Evolutionary conservation across 2,113 vertebrate species (phyloP).

Genomic region (Cromileptes altivelis): DNA sequence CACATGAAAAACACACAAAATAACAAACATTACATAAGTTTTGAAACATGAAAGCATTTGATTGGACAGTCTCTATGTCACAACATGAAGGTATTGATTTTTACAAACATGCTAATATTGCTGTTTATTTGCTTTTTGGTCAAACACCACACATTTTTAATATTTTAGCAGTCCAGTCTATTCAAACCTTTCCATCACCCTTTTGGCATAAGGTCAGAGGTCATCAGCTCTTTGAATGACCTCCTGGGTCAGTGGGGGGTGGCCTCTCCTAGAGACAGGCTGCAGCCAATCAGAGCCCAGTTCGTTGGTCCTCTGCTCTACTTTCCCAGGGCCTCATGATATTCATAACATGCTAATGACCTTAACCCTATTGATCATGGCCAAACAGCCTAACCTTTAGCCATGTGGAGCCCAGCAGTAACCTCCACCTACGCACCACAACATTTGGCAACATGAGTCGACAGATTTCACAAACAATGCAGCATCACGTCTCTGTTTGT

Average conservation of each 20-base stretch:
- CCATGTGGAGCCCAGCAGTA: constrained; percentile 54
- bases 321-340: constrained; percentile 78
- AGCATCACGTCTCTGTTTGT: constrained; percentile 25
- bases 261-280: constrained; percentile 53
- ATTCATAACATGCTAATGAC: constrained; percentile 86
- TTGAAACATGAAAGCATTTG: neutral
- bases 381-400: constrained; percentile 64
- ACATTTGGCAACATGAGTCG: constrained; percentile 53
- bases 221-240: constrained; percentile 68
- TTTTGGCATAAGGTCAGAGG: constrained; percentile 65
- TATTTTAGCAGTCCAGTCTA: constrained; percentile 48
- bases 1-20: too few species aligned
- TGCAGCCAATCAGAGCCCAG: constrained; percentile 70
- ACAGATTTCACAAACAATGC: constrained; percentile 54
- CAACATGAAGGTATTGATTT: constrained; percentile 10
- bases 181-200: constrained; percentile 59
- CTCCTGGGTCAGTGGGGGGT: constrained; percentile 62
- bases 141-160: constrained; percentile 34
- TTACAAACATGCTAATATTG: neutral
- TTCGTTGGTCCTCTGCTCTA: constrained; percentile 39
- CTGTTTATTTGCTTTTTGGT: constrained; percentile 47
- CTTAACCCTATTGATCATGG: constrained; percentile 80
- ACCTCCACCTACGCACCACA: constrained; percentile 45
- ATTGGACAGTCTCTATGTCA: neutral
- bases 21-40: too few species aligned